Conservation (phyloP, 2,797 vertebrate genomes). For the Coccyzus lansbergi region DNA sequence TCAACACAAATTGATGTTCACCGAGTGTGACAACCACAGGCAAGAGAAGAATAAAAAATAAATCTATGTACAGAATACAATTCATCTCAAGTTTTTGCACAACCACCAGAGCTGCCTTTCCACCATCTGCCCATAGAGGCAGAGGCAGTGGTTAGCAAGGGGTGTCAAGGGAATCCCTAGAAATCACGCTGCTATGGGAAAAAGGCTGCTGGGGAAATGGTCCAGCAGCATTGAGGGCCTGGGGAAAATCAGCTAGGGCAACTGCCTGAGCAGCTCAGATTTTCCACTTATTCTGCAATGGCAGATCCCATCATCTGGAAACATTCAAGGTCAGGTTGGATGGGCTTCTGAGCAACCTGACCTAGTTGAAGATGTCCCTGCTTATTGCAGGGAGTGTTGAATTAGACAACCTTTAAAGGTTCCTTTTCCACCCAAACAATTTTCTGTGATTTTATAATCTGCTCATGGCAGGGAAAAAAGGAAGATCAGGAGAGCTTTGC, state of each 20-base stretch:
- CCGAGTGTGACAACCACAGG: neutral
- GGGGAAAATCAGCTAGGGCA: neutral
- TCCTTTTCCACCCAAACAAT: too few relatives aligned
- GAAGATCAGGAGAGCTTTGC: accelerated
- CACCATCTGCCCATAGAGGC: accelerated
- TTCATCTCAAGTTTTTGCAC: neutral
- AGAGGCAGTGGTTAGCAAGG: neutral
- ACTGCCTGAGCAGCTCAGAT: neutral
- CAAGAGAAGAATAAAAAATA: neutral
- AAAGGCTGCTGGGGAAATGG: neutral
- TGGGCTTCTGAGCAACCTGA: too few relatives aligned
- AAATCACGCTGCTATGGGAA: neutral
- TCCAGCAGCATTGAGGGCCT: neutral
- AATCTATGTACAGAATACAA: neutral
- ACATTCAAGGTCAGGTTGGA: too few relatives aligned
- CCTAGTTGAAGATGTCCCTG: too few relatives aligned
- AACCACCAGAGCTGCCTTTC: neutral
- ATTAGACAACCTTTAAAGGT: too few relatives aligned
- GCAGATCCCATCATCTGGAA: neutral
- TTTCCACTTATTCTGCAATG: neutral
- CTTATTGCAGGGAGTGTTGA: too few relatives aligned
- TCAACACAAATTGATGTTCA: neutral
- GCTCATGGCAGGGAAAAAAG: accelerated
- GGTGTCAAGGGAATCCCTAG: neutral
- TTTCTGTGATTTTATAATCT: too few relatives aligned